phyloP scores from a whole-genome alignment of 2,797 vertebrate species.

The Chelon auratus region DNA sequence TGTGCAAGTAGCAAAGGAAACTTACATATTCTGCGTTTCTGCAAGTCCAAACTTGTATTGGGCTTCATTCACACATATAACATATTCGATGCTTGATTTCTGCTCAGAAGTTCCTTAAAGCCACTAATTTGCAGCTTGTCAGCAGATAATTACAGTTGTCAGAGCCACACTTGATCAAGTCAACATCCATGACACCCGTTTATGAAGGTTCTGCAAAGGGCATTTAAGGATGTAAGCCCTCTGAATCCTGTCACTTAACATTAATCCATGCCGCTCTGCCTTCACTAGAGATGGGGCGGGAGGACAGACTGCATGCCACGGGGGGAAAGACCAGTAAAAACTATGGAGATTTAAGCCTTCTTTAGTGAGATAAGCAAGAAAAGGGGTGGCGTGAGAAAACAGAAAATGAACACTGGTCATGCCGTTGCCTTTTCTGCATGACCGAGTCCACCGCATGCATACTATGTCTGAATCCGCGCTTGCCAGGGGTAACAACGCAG shows the following conservation, averaged over 20 bases:
- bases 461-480: constrained; percentile 11
- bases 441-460: constrained; percentile 26
- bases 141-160: constrained; percentile 49
- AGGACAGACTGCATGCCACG: constrained; percentile 15
- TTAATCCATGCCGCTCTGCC: constrained; percentile 31
- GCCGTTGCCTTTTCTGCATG: constrained; percentile 33
- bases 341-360: constrained; percentile 4
- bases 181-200: constrained; percentile 19
- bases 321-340: constrained; percentile 2
- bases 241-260: constrained; percentile 48
- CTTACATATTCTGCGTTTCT: constrained; percentile 28
- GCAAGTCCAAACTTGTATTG: constrained; percentile 21
- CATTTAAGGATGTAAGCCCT: constrained; percentile 20
- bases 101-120: constrained; percentile 23
- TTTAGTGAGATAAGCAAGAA: background rate
- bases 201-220: constrained; percentile 41
- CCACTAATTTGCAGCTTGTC: constrained; percentile 42
- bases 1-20: constrained; percentile 39
- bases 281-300: constrained; percentile 13
- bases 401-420: constrained; percentile 9
- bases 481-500: constrained; percentile 28
- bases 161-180: constrained; percentile 29
- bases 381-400: constrained; percentile 12
- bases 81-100: constrained; percentile 7
- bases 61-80: constrained; percentile 26